Conservation (phyloP, 1,140 invertebrate species). For the Cheumatopsyche charites region DNA sequence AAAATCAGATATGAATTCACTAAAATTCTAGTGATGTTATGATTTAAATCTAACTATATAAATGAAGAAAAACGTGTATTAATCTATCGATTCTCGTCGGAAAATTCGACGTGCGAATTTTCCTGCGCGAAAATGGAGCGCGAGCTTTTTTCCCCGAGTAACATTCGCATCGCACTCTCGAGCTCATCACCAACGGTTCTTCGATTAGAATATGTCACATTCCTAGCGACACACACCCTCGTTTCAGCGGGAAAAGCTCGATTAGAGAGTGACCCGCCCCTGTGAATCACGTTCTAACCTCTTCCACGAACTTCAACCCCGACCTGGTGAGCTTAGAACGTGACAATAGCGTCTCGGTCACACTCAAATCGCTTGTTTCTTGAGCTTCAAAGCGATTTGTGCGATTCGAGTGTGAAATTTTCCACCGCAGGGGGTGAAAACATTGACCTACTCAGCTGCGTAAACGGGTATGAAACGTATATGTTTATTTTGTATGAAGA, state of each 20-base stretch:
- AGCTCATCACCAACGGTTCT: background rate
- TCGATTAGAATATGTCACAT: constrained; percentile 17
- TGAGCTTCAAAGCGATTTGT: background rate
- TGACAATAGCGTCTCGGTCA: background rate
- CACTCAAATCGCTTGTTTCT: background rate
- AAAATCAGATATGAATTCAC: too few species aligned
- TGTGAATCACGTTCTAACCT: too few species aligned
- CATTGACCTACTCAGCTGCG: constrained; percentile 23
- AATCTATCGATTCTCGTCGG: background rate
- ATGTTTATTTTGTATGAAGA: constrained; percentile 1
- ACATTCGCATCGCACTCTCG: constrained; percentile 1
- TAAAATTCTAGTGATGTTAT: too few species aligned
- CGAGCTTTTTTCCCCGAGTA: background rate
- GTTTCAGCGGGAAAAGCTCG: background rate
- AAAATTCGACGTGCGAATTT: background rate
- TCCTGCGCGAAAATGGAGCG: too few species aligned
- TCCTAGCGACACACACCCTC: background rate
- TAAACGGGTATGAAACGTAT: constrained; percentile 15
- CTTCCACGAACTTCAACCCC: background rate
- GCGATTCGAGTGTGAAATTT: constrained; percentile 10
- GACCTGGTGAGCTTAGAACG: background rate
- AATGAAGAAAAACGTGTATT: too few species aligned
- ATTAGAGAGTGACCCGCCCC: too few species aligned
- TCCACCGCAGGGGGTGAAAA: constrained; percentile 8
- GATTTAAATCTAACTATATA: too few species aligned